Evolutionary conservation across 2,888 invertebrate genomes (phyloP), one percentile per base, ranked within the genome.

Genomic region (Thalpophila matura): DNA sequence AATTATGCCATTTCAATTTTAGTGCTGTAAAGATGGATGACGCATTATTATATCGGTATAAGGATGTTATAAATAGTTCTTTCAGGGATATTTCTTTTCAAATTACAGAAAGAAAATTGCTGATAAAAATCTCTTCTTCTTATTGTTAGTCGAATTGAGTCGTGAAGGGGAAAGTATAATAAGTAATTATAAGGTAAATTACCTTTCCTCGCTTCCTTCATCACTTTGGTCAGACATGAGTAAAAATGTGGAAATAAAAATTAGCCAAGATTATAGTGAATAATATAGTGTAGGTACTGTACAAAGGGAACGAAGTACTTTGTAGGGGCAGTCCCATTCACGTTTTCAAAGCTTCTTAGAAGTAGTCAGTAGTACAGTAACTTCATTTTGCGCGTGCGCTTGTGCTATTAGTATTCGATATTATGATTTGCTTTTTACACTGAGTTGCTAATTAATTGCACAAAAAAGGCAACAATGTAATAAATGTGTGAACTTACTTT

Each of bases 401-500:
- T 14, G 12, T 54, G 22, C 24, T 16, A 14, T 18, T 12, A 35
- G 2, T 26, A 12, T 56, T 35, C 2, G 26, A 20, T 26, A 20
- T 33, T 9, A 6, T 4, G 4, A 54, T 33, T 31, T 53, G 18
- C 29, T 5, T 14, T 33, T 33, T 33, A n/a, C n/a, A 33, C n/a
- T 1, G 10, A 12, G 12, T 31, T 31, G 10, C 18, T 18, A 20
- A 18, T 12, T 40, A 2, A 9, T 37, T 37, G 37, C 37, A 29
- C 2, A 62, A 37, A 22, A 22, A 45, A 63, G 22, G 14, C 4
- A 5, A 3, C 1, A 26, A 3, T 14, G 7, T 5, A 26, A n/a
- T 12, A 27, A 50, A 16, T 9, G 6, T 24, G 7, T 27, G 5
- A 27, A 85, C 93, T 89, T 86, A 96, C 96, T 96, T 96, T 86